A percentile compares a stretch with the other conserved stretches of the same genome.
Evolutionary conservation across 2,888 invertebrate genomes (phyloP).

Genomic region (Polymixis lichenea): DNA sequence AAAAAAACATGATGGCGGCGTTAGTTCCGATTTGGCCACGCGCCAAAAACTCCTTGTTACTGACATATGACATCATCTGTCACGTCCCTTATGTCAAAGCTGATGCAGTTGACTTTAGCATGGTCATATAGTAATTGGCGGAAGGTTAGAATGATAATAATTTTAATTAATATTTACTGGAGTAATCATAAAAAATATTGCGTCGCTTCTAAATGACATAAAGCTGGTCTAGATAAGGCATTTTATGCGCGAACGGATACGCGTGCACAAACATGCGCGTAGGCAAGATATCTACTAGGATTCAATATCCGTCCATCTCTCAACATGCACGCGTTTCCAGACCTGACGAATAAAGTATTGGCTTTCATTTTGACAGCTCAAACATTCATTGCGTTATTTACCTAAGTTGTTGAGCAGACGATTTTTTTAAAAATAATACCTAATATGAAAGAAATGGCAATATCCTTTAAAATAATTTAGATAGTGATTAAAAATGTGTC

Average conservation of each 20-base stretch:
- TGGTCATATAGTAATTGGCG: constrained; percentile 11
- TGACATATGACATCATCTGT: neutral
- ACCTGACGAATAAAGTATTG: too few relatives aligned
- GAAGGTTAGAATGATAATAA: constrained; percentile 42
- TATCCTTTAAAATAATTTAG: too few relatives aligned
- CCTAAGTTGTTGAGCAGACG: too few relatives aligned
- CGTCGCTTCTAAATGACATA: neutral
- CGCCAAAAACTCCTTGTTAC: neutral
- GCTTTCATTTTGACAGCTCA: too few relatives aligned
- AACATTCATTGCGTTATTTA: too few relatives aligned
- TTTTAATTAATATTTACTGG: constrained; percentile 30
- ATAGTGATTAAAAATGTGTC: too few relatives aligned
- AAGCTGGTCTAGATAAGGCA: constrained; percentile 8
- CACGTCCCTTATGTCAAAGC: neutral
- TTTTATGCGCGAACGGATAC: constrained; percentile 9
- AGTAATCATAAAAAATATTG: constrained; percentile 37
- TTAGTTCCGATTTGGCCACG: neutral
- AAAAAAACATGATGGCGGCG: neutral
- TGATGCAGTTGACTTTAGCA: constrained; percentile 7
- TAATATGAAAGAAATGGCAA: too few relatives aligned
- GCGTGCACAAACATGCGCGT: constrained; percentile 5
- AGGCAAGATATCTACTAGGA: neutral
- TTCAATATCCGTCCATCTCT: neutral
- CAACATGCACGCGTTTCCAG: neutral
- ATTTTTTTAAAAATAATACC: too few relatives aligned